Conservation (phyloP, 2,113 vertebrate species). For the Eurypyga helias region DNA sequence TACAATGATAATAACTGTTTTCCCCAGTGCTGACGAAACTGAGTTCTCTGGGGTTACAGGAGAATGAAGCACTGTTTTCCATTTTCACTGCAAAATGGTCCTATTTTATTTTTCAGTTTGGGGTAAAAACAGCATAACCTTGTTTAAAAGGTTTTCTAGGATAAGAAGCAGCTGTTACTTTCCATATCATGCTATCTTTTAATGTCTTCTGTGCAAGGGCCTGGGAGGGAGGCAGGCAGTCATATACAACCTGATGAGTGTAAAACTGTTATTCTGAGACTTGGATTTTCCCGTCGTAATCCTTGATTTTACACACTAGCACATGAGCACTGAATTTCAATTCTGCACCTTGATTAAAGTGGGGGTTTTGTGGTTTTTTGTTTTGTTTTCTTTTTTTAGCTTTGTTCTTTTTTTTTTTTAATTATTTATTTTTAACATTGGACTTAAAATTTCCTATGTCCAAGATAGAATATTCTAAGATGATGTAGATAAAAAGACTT, state of each 20-base stretch:
- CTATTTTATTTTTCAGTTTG: slow-evolving; percentile 7
- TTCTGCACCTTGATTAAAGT: neutral
- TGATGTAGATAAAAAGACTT: neutral
- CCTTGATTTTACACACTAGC: neutral
- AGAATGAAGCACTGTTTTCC: neutral
- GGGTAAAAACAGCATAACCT: neutral
- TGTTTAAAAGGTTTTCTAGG: neutral
- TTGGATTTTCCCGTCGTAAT: neutral
- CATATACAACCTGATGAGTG: neutral
- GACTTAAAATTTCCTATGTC: neutral
- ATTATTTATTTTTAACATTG: too few species aligned
- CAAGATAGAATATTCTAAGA: neutral
- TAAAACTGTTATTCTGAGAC: neutral
- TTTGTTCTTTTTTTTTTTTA: too few species aligned
- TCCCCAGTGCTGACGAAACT: neutral
- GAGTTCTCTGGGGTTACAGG: neutral
- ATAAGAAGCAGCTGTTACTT: neutral
- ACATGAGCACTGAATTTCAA: neutral
- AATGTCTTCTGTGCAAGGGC: neutral
- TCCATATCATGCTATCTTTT: neutral
- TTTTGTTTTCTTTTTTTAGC: too few species aligned
- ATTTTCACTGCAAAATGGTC: neutral
- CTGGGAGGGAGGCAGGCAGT: neutral
- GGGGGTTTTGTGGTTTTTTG: too few species aligned
- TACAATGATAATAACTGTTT: neutral